Percentiles rank a stretch among this genome's conserved stretches.
Evolutionary conservation across 2,888 invertebrate genomes (phyloP).

Genomic region (Spilarctia lutea): DNA sequence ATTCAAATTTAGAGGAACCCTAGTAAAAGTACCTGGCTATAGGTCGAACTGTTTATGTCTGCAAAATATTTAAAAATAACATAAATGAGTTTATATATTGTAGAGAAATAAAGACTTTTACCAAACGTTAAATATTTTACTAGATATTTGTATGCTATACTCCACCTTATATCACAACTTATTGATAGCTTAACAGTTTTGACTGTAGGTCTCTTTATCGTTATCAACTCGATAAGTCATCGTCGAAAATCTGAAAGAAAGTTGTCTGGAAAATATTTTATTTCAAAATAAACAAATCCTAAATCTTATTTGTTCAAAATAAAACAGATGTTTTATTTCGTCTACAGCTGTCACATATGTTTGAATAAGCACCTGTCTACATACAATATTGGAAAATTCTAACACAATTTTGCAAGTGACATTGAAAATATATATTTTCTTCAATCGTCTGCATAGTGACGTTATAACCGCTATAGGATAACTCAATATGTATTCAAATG

Average conservation of each 20-base stretch:
- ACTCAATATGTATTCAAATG: background rate
- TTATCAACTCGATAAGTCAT: too few relatives aligned
- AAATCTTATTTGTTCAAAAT: constrained; percentile 32
- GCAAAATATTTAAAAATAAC: background rate
- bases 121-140: too few relatives aligned
- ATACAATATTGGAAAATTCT: constrained; percentile 18
- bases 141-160: too few relatives aligned
- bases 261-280: background rate
- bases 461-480: background rate
- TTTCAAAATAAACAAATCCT: constrained; percentile 17
- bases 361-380: constrained; percentile 31
- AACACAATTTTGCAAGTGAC: constrained; percentile 33
- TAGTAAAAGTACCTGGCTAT: too few relatives aligned
- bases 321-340: constrained; percentile 36
- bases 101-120: too few relatives aligned
- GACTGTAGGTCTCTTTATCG: too few relatives aligned
- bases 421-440: constrained; percentile 17
- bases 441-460: background rate
- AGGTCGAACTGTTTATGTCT: background rate
- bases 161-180: too few relatives aligned
- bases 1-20: too few relatives aligned
- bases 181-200: background rate
- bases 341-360: constrained; percentile 34
- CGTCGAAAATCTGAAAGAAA: background rate
- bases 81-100: too few relatives aligned